phyloP scores from a whole-genome alignment of 2,113 vertebrate genomes.

The Muntiacus reevesi region DNA sequence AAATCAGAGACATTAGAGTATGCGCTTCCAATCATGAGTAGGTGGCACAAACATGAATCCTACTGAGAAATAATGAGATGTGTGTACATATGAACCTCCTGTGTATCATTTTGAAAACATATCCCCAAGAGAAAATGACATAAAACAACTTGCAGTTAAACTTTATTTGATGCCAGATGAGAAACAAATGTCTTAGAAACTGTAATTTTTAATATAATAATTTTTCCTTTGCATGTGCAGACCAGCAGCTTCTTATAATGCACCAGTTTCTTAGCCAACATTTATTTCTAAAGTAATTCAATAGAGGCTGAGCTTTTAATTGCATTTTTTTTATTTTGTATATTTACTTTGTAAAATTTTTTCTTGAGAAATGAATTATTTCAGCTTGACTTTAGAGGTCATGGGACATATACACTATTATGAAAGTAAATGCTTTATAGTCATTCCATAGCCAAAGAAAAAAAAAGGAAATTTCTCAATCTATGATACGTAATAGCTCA shows the following conservation, averaged over 20 bases:
- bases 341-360: conserved; percentile 42
- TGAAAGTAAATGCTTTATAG: not conserved
- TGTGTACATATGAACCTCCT: conserved; percentile 82
- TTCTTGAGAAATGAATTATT: not conserved
- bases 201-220: conserved; percentile 83
- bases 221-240: conserved; percentile 80
- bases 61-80: conserved; percentile 86
- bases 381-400: not conserved
- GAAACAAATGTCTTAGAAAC: conserved; percentile 83
- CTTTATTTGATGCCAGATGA: conserved; percentile 84
- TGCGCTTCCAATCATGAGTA: conserved; percentile 77
- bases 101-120: conserved; percentile 81
- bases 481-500: not conserved
- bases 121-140: conserved; percentile 76
- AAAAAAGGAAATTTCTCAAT: not conserved
- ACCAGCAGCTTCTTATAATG: conserved; percentile 74
- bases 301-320: conserved; percentile 55
- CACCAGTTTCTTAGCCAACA: conserved; percentile 67
- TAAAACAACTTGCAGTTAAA: conserved; percentile 86
- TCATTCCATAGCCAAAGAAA: not conserved
- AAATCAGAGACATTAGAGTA: conserved; percentile 74
- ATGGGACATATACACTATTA: not conserved
- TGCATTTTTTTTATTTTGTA: conserved; percentile 31
- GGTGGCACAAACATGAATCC: conserved; percentile 80
- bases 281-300: conserved; percentile 65